phyloP scores from a whole-genome alignment of 2,113 vertebrate species.

The Solea solea region DNA sequence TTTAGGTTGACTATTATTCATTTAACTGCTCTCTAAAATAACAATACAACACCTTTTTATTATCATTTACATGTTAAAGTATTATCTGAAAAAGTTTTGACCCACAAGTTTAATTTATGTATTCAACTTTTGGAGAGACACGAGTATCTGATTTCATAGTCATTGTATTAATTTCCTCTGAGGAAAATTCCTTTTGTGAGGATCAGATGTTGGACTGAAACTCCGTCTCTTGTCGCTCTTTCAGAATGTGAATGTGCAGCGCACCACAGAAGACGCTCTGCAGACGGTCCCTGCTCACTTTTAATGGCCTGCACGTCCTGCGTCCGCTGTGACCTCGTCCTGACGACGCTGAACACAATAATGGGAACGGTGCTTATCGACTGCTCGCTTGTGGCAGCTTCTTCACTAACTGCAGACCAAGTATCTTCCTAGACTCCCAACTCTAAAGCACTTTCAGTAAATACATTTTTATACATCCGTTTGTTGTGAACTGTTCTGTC shows the following conservation, averaged over 20 bases:
- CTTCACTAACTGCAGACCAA: neutral
- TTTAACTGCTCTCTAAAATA: too few relatives aligned
- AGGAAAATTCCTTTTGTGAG: too few relatives aligned
- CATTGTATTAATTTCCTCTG: too few relatives aligned
- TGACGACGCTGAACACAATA: slow-evolving; percentile 5
- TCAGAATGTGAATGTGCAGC: slow-evolving; percentile 88
- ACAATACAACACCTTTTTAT: neutral
- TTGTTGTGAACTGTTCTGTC: slow-evolving; percentile 16
- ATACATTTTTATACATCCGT: slow-evolving; percentile 37
- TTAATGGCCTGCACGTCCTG: slow-evolving; percentile 64
- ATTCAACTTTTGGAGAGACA: too few relatives aligned
- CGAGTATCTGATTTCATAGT: too few relatives aligned
- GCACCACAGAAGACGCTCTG: slow-evolving; percentile 87
- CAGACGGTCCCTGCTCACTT: slow-evolving; percentile 87
- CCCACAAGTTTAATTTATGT: neutral
- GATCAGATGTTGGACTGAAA: neutral
- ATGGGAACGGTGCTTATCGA: slow-evolving; percentile 6
- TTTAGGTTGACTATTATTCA: too few relatives aligned
- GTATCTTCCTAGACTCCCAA: slow-evolving; percentile 19
- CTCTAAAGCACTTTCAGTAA: slow-evolving; percentile 56
- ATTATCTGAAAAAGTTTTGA: too few relatives aligned
- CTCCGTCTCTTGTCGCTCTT: slow-evolving; percentile 22
- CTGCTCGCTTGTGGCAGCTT: slow-evolving; percentile 1
- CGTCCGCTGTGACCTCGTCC: neutral
- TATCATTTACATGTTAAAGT: too few relatives aligned